phyloP scores from a whole-genome alignment of 2,113 vertebrate genomes.

The Lophochroa leadbeateri region DNA sequence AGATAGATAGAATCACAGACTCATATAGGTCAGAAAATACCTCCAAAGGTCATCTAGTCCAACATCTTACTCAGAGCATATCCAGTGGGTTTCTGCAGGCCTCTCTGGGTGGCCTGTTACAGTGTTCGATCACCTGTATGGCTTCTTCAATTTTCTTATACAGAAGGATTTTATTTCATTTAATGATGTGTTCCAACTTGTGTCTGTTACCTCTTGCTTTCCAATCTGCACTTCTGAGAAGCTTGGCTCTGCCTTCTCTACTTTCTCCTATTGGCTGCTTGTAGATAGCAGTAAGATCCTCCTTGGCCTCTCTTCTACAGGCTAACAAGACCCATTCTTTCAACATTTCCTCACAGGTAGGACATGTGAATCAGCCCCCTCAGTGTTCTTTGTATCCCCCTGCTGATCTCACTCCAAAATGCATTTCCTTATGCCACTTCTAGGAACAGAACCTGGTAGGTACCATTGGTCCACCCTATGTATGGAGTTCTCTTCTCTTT shows the following conservation, averaged over 20 bases:
- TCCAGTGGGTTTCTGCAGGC: background rate
- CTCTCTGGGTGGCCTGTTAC: background rate
- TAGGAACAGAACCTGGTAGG: background rate
- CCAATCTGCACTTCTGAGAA: background rate
- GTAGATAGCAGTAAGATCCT: background rate
- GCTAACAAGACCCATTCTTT: background rate
- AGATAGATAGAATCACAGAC: background rate
- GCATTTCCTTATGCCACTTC: background rate
- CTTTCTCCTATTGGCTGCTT: background rate
- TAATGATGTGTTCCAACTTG: background rate
- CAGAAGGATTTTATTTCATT: background rate
- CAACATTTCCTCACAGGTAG: background rate
- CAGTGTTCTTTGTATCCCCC: fast-evolving
- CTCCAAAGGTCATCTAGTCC: background rate
- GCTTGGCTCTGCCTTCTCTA: background rate
- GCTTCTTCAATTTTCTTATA: background rate
- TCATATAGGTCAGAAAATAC: background rate
- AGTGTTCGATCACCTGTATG: background rate
- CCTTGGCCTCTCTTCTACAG: background rate
- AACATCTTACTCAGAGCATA: background rate
- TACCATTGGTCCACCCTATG: background rate
- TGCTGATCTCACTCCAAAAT: background rate
- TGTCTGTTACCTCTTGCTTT: background rate
- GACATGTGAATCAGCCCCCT: background rate
- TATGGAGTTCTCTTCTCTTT: background rate